phyloP scores from a whole-genome alignment of 2,888 invertebrate genomes.

The Hypomecis atomaria region DNA sequence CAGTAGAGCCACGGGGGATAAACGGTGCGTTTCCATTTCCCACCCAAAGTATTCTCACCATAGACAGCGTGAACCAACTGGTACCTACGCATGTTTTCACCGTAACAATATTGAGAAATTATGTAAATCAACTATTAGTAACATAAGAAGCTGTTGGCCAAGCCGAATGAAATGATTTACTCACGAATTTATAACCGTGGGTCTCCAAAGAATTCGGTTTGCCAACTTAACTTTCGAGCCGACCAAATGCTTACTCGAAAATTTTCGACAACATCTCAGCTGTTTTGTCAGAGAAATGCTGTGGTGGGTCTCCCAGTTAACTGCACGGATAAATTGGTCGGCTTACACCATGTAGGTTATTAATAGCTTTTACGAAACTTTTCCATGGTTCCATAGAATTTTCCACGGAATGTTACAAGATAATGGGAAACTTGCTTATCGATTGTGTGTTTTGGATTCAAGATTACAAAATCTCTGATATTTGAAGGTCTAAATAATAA shows the following conservation, averaged over 20 bases:
- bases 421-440: neutral
- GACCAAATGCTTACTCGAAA: neutral
- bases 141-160: constrained; percentile 14
- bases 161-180: constrained; percentile 19
- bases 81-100: constrained; percentile 3
- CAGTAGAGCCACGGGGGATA: too few species aligned
- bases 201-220: constrained; percentile 1
- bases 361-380: constrained; percentile 14
- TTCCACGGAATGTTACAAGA: neutral
- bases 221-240: neutral
- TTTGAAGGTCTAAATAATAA: too few species aligned
- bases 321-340: neutral
- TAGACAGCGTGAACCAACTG: constrained; percentile 3
- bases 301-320: neutral
- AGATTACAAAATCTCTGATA: too few species aligned
- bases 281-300: neutral
- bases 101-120: constrained; percentile 13
- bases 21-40: neutral
- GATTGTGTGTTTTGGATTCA: neutral
- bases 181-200: constrained; percentile 12
- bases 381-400: neutral
- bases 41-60: neutral
- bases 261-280: neutral
- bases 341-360: neutral
- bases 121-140: constrained; percentile 19